Evolutionary conservation across 2,888 invertebrate species (phyloP).

Genomic region (Balanococcus diminutus): DNA sequence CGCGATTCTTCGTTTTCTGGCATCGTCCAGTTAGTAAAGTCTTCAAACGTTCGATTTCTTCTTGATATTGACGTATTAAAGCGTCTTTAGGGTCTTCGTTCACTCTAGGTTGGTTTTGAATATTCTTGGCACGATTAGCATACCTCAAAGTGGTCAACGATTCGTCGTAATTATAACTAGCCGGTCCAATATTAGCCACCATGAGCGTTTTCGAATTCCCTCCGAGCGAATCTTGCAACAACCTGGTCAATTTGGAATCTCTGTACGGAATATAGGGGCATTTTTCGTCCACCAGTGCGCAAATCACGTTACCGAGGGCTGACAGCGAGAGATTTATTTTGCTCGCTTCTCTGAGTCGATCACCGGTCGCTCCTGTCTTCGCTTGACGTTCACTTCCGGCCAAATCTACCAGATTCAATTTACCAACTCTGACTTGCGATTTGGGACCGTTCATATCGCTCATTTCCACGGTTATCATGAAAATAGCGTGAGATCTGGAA

Average conservation of each 20-base stretch:
- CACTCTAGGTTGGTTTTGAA: constrained; percentile 97
- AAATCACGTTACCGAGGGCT: constrained; percentile 97
- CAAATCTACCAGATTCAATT: constrained; percentile 95
- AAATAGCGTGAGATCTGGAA: constrained; percentile 96
- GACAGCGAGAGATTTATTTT: constrained; percentile 97
- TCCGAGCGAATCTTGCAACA: constrained; percentile 96
- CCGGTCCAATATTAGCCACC: constrained; percentile 99
- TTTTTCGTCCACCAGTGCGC: constrained; percentile 90
- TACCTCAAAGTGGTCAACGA: constrained; percentile 95
- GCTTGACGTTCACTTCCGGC: constrained; percentile 97
- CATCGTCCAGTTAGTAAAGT: constrained; percentile 59
- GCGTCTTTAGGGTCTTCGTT: constrained; percentile 99
- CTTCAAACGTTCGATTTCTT: constrained; percentile 82
- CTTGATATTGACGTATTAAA: constrained; percentile 91
- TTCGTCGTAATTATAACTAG: constrained; percentile 97
- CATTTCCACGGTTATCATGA: constrained; percentile 97
- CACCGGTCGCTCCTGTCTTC: constrained; percentile 94
- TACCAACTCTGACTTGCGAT: constrained; percentile 68
- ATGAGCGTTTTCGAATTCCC: constrained; percentile 99
- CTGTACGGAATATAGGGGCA: constrained; percentile 96
- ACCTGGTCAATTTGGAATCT: constrained; percentile 94
- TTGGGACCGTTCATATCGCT: constrained; percentile 70
- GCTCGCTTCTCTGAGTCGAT: constrained; percentile 91
- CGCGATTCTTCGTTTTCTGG: constrained; percentile 60
- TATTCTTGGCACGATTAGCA: constrained; percentile 96